Conservation (phyloP, 2,888 invertebrate genomes). For the Amaurobius ferox region DNA sequence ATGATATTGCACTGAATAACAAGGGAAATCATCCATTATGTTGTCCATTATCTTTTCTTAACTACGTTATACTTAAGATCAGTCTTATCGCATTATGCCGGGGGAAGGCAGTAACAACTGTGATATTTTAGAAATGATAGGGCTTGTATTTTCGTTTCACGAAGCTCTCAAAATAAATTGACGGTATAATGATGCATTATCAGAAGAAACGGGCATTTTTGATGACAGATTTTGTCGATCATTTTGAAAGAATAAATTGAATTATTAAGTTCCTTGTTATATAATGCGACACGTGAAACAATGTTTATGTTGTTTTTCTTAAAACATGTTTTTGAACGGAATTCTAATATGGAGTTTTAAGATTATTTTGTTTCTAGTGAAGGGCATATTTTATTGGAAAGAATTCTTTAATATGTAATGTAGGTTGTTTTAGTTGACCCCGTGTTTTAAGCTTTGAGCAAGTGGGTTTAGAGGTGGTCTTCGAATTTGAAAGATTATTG, state of each 20-base stretch:
- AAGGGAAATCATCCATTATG: background rate
- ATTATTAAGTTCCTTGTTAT: background rate
- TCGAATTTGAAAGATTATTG: too few relatives aligned
- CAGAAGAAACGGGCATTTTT: background rate
- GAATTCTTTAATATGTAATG: too few relatives aligned
- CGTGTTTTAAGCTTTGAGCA: too few relatives aligned
- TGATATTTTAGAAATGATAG: background rate
- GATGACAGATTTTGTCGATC: conserved; percentile 9
- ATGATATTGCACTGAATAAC: background rate
- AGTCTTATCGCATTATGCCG: background rate
- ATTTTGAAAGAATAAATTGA: conserved; percentile 4
- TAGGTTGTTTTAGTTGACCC: too few relatives aligned
- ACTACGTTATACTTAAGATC: conserved; percentile 6
- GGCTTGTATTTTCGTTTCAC: background rate
- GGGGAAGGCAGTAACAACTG: background rate
- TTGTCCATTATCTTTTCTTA: background rate
- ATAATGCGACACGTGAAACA: background rate
- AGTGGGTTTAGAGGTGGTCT: too few relatives aligned
- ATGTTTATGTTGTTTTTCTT: background rate
- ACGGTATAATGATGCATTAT: conserved; percentile 4
- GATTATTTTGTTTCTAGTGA: too few relatives aligned
- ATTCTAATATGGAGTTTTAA: background rate
- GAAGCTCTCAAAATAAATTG: conserved; percentile 12
- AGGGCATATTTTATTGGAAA: too few relatives aligned
- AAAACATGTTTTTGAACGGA: background rate